Percentiles rank a stretch among this genome's conserved stretches.
Evolutionary conservation across 2,113 vertebrate genomes (phyloP).

Genomic region (Rhea americana): DNA sequence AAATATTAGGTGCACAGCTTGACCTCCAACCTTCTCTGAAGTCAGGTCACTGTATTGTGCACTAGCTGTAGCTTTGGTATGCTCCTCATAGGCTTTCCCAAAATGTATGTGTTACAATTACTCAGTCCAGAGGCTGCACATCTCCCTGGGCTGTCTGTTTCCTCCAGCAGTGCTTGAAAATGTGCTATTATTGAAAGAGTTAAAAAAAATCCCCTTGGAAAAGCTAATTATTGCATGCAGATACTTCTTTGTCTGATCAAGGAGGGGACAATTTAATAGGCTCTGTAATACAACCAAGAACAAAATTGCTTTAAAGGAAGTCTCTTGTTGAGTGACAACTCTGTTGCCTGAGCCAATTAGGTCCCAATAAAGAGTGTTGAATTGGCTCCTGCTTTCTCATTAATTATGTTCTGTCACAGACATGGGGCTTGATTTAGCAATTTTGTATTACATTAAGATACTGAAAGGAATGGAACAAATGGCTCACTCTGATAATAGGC

Average conservation of each 20-base stretch:
- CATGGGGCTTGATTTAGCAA: conserved; percentile 91
- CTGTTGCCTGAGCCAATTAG: conserved; percentile 91
- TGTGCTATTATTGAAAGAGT: conserved; percentile 77
- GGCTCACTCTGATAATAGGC: conserved; percentile 89
- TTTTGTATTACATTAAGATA: conserved; percentile 89
- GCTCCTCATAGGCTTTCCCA: conserved; percentile 19
- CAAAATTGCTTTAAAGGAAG: conserved; percentile 88
- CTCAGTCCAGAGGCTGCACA: conserved; percentile 41
- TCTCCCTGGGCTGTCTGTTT: conserved; percentile 64
- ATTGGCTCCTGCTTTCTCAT: conserved; percentile 86
- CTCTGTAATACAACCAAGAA: conserved; percentile 88
- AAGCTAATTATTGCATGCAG: conserved; percentile 90
- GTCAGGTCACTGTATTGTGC: background rate
- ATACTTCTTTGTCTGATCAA: conserved; percentile 86
- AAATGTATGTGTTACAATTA: conserved; percentile 31
- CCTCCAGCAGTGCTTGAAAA: conserved; percentile 73
- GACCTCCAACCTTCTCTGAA: conserved; percentile 36
- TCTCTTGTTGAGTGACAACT: conserved; percentile 89
- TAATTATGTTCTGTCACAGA: conserved; percentile 93
- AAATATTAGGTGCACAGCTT: conserved; percentile 21
- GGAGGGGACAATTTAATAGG: conserved; percentile 89
- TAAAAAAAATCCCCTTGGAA: conserved; percentile 87
- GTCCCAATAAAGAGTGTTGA: conserved; percentile 88
- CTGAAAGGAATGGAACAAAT: conserved; percentile 88
- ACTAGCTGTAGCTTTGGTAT: background rate